These are phyloP conservation scores for Mythimna vitellina DNA, from an alignment of 2,888 invertebrate species.

Conservation along the genomic window DNA sequence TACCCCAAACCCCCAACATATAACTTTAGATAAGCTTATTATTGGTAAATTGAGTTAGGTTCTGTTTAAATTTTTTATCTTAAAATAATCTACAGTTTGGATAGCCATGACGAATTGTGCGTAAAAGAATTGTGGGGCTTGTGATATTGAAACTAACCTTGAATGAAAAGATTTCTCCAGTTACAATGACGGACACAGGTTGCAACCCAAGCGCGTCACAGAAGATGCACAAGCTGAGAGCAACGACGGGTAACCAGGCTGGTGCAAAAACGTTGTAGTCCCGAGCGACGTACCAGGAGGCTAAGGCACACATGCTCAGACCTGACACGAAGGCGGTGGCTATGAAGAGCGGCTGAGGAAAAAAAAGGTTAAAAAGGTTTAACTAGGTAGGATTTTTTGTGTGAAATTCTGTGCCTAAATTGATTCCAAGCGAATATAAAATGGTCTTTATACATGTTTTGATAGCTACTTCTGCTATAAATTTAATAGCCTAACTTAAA, in stretches of 20 bases:
- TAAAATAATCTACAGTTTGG: too few species aligned
- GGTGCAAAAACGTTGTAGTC: conserved; percentile 72
- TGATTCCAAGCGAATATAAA: too few species aligned
- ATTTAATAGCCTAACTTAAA: too few species aligned
- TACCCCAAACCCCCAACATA: too few species aligned
- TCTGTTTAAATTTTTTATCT: too few species aligned
- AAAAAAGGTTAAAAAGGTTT: not conserved
- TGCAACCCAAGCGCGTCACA: conserved; percentile 88
- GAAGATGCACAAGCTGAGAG: conserved; percentile 88
- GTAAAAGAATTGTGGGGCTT: not conserved
- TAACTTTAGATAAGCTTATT: too few species aligned
- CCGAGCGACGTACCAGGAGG: conserved; percentile 83
- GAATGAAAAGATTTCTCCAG: conserved; percentile 88
- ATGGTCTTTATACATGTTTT: too few species aligned
- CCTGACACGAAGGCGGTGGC: conserved; percentile 81
- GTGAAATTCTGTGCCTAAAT: too few species aligned
- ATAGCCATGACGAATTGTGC: too few species aligned
- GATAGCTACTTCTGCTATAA: too few species aligned
- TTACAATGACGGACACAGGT: conserved; percentile 87
- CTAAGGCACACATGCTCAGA: conserved; percentile 81
- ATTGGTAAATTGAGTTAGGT: too few species aligned
- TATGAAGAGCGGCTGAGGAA: conserved; percentile 79
- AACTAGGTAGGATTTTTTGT: too few species aligned
- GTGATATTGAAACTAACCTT: conserved; percentile 71
- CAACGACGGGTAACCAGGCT: conserved; percentile 87